These are phyloP conservation scores for Parthenolecanium corni DNA, from an alignment of 2,888 invertebrate species.

Conservation along the genomic window DNA sequence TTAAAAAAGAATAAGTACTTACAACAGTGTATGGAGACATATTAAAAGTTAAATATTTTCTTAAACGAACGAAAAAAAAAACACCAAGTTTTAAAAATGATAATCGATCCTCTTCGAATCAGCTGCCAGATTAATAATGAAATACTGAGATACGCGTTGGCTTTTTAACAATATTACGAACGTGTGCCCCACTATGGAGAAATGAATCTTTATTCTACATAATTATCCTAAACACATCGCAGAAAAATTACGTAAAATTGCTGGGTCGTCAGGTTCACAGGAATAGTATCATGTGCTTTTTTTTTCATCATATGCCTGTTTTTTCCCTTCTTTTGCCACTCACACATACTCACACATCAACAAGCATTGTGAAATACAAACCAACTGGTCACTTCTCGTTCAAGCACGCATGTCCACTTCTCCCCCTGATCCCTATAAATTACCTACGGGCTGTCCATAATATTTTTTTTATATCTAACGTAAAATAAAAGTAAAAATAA, in stretches of 20 bases:
- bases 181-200: slow-evolving; percentile 18
- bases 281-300: slow-evolving; percentile 19
- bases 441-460: not conserved
- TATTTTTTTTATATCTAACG: not conserved
- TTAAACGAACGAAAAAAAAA: not conserved
- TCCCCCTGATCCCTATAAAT: slow-evolving; percentile 1
- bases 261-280: slow-evolving; percentile 17
- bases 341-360: too few species aligned
- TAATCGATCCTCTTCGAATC: not conserved
- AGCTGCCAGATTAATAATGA: not conserved
- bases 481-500: not conserved
- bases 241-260: slow-evolving; percentile 13
- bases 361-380: not conserved
- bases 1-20: not conserved
- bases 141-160: not conserved
- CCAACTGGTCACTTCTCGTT: slow-evolving; percentile 23
- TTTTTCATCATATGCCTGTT: too few species aligned
- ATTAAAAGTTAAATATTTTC: not conserved
- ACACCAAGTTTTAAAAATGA: too few species aligned
- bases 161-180: slow-evolving; percentile 22
- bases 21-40: not conserved
- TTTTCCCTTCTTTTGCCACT: too few species aligned
- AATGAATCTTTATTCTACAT: slow-evolving; percentile 13
- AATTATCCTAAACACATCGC: slow-evolving; percentile 26
- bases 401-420: slow-evolving; percentile 2